A percentile compares a stretch with the other conserved stretches of the same genome.
Conservation (phyloP, 2,797 vertebrate species). For the Sylvia borin region DNA sequence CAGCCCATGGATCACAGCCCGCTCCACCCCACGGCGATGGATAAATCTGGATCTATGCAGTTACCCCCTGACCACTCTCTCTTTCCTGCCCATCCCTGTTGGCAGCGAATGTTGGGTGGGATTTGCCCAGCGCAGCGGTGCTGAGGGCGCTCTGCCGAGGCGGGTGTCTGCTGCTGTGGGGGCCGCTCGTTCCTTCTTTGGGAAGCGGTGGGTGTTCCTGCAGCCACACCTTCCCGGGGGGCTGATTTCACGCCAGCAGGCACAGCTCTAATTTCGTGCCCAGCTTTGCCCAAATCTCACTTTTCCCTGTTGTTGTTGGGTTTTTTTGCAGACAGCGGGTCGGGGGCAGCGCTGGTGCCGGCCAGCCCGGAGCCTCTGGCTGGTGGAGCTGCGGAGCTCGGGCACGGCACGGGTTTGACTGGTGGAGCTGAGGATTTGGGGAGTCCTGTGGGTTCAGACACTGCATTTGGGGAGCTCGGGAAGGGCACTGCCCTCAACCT, state of each 20-base stretch:
- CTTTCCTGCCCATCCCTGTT: neutral
- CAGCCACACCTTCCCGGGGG: neutral
- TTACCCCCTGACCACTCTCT: neutral
- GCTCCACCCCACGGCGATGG: accelerated
- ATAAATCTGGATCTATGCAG: neutral
- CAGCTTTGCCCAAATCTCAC: neutral
- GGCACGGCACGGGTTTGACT: neutral
- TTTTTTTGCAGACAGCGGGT: conserved; percentile 41
- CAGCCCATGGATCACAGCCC: neutral
- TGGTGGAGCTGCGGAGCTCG: accelerated
- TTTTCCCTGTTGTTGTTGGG: neutral
- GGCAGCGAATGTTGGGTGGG: accelerated
- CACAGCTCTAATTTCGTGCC: neutral
- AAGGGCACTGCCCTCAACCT: neutral
- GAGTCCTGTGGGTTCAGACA: neutral
- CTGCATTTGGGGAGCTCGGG: neutral
- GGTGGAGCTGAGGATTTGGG: neutral
- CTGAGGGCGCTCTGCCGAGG: neutral
- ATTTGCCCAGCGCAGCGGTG: neutral
- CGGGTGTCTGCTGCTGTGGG: neutral
- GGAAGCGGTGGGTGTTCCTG: neutral
- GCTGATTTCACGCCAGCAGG: neutral
- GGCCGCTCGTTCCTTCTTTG: neutral
- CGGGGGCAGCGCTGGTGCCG: neutral
- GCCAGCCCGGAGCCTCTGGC: neutral